A percentile compares a stretch with the other conserved stretches of the same genome.
Evolutionary conservation across 2,888 invertebrate genomes (phyloP).

Genomic region (Gordius sp.): DNA sequence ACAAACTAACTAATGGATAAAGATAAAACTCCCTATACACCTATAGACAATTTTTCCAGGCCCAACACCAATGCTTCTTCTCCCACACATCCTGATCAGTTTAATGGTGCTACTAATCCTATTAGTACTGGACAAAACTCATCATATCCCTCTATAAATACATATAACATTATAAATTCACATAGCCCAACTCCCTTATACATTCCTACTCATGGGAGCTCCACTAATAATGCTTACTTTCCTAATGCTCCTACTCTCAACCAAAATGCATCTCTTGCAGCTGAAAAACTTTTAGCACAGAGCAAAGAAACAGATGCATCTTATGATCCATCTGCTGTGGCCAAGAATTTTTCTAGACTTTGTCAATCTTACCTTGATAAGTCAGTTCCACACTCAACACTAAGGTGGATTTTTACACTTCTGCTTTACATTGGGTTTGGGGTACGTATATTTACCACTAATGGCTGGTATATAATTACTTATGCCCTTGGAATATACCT

Average conservation of each 20-base stretch:
- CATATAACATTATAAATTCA: conserved; percentile 10
- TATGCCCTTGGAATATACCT: conserved; percentile 97
- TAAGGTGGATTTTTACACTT: neutral
- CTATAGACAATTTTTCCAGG: no score
- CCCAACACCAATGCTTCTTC: no score
- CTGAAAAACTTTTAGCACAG: neutral
- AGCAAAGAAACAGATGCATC: neutral
- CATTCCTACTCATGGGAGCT: no score
- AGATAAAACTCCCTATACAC: no score
- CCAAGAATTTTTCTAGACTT: neutral
- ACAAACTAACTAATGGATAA: no score
- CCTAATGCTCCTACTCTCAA: neutral
- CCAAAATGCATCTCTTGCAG: neutral
- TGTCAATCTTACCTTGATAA: conserved; percentile 7
- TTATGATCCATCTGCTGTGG: neutral
- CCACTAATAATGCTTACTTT: no score
- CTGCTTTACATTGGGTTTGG: neutral
- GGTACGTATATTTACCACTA: neutral
- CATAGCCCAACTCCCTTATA: conserved; percentile 12
- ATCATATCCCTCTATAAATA: neutral
- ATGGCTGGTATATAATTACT: conserved; percentile 99
- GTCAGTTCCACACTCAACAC: neutral
- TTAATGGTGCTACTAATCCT: neutral
- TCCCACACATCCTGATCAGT: no score
- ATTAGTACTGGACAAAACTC: no score